Percentiles rank a stretch among this genome's conserved stretches.
phyloP scores from a whole-genome alignment of 2,797 vertebrate genomes.

The Malacoraja senta region DNA sequence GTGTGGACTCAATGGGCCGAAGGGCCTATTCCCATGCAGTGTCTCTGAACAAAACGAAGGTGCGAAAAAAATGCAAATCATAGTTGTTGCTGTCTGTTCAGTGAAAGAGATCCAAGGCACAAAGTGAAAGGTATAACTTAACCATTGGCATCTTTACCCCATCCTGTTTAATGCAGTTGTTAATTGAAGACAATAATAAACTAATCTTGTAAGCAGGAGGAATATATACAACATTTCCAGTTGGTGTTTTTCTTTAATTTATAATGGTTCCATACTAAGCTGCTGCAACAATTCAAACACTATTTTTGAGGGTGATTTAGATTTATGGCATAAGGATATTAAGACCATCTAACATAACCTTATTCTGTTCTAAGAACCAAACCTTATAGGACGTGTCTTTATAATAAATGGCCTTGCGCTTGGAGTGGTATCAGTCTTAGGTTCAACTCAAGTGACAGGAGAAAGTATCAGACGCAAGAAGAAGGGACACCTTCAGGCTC shows the following conservation, averaged over 20 bases:
- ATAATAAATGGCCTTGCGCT: background rate
- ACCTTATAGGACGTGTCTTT: background rate
- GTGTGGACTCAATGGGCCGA: too few species aligned
- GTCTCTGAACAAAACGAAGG: too few species aligned
- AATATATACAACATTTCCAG: background rate
- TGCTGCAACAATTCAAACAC: background rate
- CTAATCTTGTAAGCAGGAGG: background rate
- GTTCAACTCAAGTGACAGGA: background rate
- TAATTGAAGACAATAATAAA: background rate
- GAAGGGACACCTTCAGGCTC: background rate
- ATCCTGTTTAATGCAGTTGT: background rate
- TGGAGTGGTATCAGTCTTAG: background rate
- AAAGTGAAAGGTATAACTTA: background rate
- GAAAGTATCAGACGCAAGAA: background rate
- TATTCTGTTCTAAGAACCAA: background rate
- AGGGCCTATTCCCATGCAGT: too few species aligned
- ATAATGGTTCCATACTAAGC: background rate
- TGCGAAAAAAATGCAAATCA: too few species aligned
- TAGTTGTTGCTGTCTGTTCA: too few species aligned
- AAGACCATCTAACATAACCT: background rate
- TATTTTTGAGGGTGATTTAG: background rate
- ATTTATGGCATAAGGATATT: background rate
- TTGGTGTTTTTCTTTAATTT: background rate
- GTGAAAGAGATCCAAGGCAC: background rate
- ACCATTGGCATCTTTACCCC: background rate